These are phyloP conservation scores for Nudaria mundana DNA, from an alignment of 2,888 invertebrate species.

Conservation along the genomic window DNA sequence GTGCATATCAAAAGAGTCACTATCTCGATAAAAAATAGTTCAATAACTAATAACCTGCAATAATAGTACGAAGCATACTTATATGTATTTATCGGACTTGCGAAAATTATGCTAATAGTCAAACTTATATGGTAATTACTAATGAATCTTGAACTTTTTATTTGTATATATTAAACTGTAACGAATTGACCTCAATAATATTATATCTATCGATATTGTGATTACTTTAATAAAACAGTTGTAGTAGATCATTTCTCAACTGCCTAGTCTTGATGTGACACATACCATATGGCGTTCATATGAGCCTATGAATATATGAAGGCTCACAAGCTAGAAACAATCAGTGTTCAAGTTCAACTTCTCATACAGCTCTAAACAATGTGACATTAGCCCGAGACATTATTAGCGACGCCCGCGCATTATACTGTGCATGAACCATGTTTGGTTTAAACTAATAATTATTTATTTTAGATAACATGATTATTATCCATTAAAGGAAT, in stretches of 20 bases:
- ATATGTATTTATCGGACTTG: background rate
- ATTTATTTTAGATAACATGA: conserved; percentile 13
- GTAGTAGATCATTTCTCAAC: conserved; percentile 1
- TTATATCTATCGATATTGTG: background rate
- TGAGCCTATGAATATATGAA: conserved; percentile 24
- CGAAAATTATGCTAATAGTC: conserved; percentile 1
- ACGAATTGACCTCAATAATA: conserved; percentile 2
- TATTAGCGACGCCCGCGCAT: conserved; percentile 53
- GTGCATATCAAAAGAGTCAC: no score
- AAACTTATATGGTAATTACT: conserved; percentile 3
- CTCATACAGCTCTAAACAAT: conserved; percentile 55
- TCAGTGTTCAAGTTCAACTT: conserved; percentile 69
- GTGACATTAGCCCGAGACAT: conserved; percentile 59
- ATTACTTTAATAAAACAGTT: background rate
- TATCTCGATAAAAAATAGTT: no score
- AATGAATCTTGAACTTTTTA: conserved; percentile 2
- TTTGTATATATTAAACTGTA: background rate
- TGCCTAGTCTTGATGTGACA: conserved; percentile 4
- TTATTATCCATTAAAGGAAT: conserved; percentile 6
- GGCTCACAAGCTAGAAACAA: conserved; percentile 31
- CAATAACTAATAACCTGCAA: no score
- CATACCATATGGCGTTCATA: conserved; percentile 27
- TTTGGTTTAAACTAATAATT: conserved; percentile 23
- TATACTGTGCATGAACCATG: conserved; percentile 14
- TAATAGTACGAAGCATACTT: no score